Evolutionary conservation across 2,888 invertebrate genomes (phyloP), one percentile per base, ranked within the genome.

Genomic region (Leptothorax acervorum): DNA sequence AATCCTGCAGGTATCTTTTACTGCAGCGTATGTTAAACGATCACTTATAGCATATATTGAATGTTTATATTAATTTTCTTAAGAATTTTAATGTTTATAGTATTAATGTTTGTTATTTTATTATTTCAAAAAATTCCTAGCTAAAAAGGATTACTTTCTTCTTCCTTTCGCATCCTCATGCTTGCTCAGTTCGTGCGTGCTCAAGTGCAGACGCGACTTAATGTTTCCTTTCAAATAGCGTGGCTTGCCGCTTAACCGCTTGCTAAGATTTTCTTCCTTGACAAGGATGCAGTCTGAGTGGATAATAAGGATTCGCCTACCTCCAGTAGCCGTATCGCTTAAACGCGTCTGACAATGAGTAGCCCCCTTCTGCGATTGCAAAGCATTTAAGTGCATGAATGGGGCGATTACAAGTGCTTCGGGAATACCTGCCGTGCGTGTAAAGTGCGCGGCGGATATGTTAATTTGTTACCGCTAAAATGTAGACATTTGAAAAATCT

Each of bases 321-420:
- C 60, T 81, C 74, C 76, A 60, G 79, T 60, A 39, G 60, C 48
- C 48, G 75, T 81, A 81, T 81, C 79, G 79, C 74, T 81, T 81
- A 74, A 81, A 75, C 74, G 79, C 48, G 48, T 48, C 75, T 71
- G 42, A 23, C 23, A 23, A 23, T 23, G 23, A 81, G 76, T 81
- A 81, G 79, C 23, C 35, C 57, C 60, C 75, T 73, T 81, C 79
- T 60, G 76, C 79, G 75, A 74, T 81, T 75, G 76, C 76, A 81
- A 75, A 75, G 48, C 76, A 75, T 81, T 81, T 81, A 75, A 75
- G 57, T 60, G 76, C 76, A 60, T 74, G 79, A 75, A 81, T 81
- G 79, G 48, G 23, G 28, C 79, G 79, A 81, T 81, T 74, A 73
- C 74, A 48, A 79, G 73, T 79, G 45, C 79, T 79, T 79, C 45